These are phyloP conservation scores for Cetonia aurata DNA, from an alignment of 2,888 invertebrate species.

Conservation along the genomic window DNA sequence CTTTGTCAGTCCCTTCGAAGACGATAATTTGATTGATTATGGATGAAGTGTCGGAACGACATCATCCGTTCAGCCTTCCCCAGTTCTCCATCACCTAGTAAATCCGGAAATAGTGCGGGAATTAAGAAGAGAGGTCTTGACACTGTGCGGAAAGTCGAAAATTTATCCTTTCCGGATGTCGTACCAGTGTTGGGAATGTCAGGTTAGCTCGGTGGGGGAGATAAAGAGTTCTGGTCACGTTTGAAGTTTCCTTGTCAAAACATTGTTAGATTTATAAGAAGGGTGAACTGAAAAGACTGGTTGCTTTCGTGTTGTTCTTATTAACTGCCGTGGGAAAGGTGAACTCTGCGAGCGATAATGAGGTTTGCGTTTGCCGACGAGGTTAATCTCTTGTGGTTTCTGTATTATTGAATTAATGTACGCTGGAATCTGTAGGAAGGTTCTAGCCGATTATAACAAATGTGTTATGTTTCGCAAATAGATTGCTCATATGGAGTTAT, in stretches of 20 bases:
- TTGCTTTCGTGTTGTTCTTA: not conserved
- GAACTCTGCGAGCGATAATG: slow-evolving; percentile 2
- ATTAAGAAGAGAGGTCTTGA: slow-evolving; percentile 8
- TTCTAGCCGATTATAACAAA: not conserved
- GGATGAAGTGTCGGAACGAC: slow-evolving; percentile 25
- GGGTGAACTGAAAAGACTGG: slow-evolving; percentile 4
- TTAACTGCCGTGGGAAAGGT: not conserved
- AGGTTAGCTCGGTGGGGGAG: slow-evolving; percentile 9
- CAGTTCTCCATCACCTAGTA: too few relatives aligned
- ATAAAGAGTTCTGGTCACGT: slow-evolving; percentile 40
- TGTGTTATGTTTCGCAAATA: not conserved
- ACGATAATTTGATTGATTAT: slow-evolving; percentile 40
- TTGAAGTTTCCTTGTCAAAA: slow-evolving; percentile 36
- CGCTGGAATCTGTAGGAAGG: not conserved
- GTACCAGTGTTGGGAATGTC: not conserved
- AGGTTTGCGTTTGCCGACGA: slow-evolving; percentile 5
- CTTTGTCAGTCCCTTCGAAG: slow-evolving; percentile 25
- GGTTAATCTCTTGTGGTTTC: not conserved
- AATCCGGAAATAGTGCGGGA: slow-evolving; percentile 32
- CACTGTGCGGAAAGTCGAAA: slow-evolving; percentile 10
- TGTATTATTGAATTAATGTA: slow-evolving; percentile 8
- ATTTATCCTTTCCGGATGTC: slow-evolving; percentile 1
- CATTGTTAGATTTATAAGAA: slow-evolving; percentile 13
- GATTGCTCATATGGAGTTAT: too few relatives aligned
- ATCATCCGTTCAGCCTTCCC: slow-evolving; percentile 7